Evolutionary conservation across 2,888 invertebrate species (phyloP), one percentile per base, ranked within the genome.

Genomic region (Diarsia mendica): DNA sequence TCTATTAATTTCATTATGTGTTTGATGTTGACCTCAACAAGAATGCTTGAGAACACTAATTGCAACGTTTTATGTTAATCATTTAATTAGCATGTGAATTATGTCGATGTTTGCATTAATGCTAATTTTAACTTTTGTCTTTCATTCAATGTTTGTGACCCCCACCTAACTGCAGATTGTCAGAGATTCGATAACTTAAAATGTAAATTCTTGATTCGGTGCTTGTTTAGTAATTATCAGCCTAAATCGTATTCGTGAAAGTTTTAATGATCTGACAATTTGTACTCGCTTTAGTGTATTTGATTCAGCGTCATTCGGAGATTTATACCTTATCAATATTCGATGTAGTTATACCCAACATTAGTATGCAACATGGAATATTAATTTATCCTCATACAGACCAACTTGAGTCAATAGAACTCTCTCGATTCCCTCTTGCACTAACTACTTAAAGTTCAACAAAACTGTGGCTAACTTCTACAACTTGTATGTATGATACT

Each of bases 81-180:
- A 85, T 89, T 60, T 60, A 60, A 60, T 60, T 75, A 88, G 92
- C 92, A 92, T 92, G 92, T 86, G 89, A 86, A 88, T 79, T 86
- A 84, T 86, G 72, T 88, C 79, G 83, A 89, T 91, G 86, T 91
- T 87, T 88, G 85, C 86, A 83, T 90, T 87, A 63, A 78, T 85
- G 85, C 83, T 85, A 74, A 85, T 83, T 87, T 88, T 80, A 66
- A 85, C 71, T 75, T 82, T 79, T 78, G 70, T 83, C 73, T 83
- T 73, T 77, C 79, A 85, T 83, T 85, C 69, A 79, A 78, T 86
- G 80, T 87, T 58, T 80, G 75, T 83, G 84, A 83, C 71, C 80
- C 69, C 72, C 72, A 73, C 72, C 60, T 75, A 79, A 80, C 44
- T 67, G 77, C 80, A 83, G 66, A 82, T 85, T 82, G 73, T 71